These are phyloP conservation scores for Eutrigla gurnardus DNA, from an alignment of 2,797 vertebrate genomes.

Conservation along the genomic window DNA sequence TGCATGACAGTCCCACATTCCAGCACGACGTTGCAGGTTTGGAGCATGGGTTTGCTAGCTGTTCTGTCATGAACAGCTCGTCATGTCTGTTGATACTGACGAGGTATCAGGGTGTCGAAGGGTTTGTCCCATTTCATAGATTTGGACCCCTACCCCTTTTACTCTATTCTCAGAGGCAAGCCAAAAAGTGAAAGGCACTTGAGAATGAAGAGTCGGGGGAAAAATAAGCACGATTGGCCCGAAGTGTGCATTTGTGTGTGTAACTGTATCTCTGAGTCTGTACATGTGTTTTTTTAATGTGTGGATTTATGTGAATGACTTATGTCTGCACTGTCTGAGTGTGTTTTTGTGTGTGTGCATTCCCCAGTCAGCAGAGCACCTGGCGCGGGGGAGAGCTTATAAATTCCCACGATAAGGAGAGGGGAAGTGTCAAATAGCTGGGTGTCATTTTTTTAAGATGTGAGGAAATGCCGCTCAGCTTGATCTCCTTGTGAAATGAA, in stretches of 20 bases:
- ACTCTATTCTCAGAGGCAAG: no score
- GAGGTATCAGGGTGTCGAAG: no score
- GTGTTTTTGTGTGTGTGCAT: slow-evolving; percentile 26
- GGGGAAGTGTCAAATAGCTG: slow-evolving; percentile 83
- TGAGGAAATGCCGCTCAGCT: slow-evolving; percentile 76
- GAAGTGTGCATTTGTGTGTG: slow-evolving; percentile 2
- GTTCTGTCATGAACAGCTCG: no score
- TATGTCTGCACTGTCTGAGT: slow-evolving; percentile 26
- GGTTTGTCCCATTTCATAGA: no score
- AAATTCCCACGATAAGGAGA: slow-evolving; percentile 81
- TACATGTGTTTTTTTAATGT: slow-evolving; percentile 29
- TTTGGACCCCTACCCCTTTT: no score
- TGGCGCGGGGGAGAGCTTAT: slow-evolving; percentile 72
- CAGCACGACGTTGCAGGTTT: no score
- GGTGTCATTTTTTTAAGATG: slow-evolving; percentile 84
- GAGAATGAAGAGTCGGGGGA: no score
- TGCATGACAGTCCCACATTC: no score
- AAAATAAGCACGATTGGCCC: no score
- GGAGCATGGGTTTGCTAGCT: no score
- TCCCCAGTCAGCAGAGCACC: slow-evolving; percentile 61
- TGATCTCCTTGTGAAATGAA: slow-evolving; percentile 78
- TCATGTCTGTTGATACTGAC: no score
- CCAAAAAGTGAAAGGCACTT: no score
- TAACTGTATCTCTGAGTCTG: slow-evolving; percentile 17
- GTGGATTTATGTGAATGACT: slow-evolving; percentile 29